Evolutionary conservation across 1,140 invertebrate genomes (phyloP).

Genomic region (Drosophila baimaii): DNA sequence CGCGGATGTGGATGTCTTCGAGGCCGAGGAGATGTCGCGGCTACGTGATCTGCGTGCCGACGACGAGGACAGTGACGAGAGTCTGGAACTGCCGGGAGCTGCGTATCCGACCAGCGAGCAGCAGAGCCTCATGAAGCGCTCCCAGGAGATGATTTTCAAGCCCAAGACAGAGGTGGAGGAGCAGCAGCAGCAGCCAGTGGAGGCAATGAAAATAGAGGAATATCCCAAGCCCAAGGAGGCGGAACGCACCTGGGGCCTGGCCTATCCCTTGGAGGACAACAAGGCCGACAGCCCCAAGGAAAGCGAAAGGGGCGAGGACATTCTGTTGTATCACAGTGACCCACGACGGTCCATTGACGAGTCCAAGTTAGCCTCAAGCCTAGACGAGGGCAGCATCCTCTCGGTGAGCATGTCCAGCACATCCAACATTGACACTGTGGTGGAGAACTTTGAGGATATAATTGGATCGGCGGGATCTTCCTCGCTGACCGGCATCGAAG

Average conservation of each 20-base stretch:
- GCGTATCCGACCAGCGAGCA: slow-evolving; percentile 83
- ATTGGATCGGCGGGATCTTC: slow-evolving; percentile 85
- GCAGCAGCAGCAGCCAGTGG: slow-evolving; percentile 17
- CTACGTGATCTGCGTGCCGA: slow-evolving; percentile 67
- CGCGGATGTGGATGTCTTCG: slow-evolving; percentile 85
- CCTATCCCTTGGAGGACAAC: slow-evolving; percentile 70
- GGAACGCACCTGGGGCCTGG: slow-evolving; percentile 74
- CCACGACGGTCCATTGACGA: slow-evolving; percentile 73
- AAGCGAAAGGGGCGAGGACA: slow-evolving; percentile 70
- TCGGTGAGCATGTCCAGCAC: slow-evolving; percentile 86
- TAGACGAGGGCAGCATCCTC: slow-evolving; percentile 86
- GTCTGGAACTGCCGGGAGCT: slow-evolving; percentile 55
- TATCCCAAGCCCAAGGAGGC: slow-evolving; percentile 74
- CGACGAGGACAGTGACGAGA: slow-evolving; percentile 80
- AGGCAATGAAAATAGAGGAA: slow-evolving; percentile 69
- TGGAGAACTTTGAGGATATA: slow-evolving; percentile 86
- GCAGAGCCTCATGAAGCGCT: slow-evolving; percentile 92
- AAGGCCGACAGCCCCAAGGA: slow-evolving; percentile 69
- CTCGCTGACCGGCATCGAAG: slow-evolving; percentile 79
- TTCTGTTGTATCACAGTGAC: slow-evolving; percentile 73
- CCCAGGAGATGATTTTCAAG: slow-evolving; percentile 95
- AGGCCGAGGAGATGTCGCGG: slow-evolving; percentile 70
- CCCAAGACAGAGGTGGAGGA: slow-evolving; percentile 85
- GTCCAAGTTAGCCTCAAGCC: slow-evolving; percentile 85
- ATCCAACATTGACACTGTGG: slow-evolving; percentile 86